Evolutionary conservation across 2,113 vertebrate species (phyloP).

Genomic region (Bambusicola thoracicus): DNA sequence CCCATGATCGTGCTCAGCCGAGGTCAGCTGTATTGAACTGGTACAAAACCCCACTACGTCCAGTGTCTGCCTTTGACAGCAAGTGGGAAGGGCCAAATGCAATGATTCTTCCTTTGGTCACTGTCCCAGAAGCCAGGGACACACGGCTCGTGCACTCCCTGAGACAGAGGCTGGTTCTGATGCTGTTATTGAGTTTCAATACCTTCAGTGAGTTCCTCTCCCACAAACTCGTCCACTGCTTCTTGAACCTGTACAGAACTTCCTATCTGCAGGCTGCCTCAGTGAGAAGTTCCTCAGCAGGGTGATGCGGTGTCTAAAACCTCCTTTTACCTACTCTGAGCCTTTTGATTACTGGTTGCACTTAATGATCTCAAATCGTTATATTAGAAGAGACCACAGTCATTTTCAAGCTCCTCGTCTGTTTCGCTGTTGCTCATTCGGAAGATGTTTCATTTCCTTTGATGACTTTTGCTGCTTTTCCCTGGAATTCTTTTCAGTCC

Average conservation of each 20-base stretch:
- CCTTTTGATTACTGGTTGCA: not conserved
- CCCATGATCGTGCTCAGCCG: not conserved
- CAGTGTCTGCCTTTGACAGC: not conserved
- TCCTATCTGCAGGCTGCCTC: not conserved
- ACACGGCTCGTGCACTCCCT: not conserved
- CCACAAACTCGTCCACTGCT: not conserved
- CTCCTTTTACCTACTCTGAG: not conserved
- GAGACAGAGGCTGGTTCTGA: not conserved
- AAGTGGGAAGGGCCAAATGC: not conserved
- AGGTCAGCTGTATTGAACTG: not conserved
- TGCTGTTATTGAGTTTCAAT: not conserved
- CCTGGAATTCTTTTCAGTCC: not conserved
- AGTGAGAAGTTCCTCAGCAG: not conserved
- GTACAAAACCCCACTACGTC: not conserved
- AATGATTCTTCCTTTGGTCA: not conserved
- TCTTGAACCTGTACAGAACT: not conserved
- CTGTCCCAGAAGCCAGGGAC: not conserved
- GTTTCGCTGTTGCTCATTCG: not conserved
- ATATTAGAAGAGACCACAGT: not conserved
- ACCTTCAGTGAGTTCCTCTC: not conserved
- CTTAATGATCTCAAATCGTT: not conserved
- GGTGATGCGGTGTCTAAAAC: not conserved
- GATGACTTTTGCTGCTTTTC: conserved; percentile 18
- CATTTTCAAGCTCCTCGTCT: not conserved
- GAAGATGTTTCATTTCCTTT: not conserved